Percentiles rank a stretch among this genome's conserved stretches.
Conservation (phyloP, 2,797 vertebrate genomes). For the Argyrosomus regius region DNA sequence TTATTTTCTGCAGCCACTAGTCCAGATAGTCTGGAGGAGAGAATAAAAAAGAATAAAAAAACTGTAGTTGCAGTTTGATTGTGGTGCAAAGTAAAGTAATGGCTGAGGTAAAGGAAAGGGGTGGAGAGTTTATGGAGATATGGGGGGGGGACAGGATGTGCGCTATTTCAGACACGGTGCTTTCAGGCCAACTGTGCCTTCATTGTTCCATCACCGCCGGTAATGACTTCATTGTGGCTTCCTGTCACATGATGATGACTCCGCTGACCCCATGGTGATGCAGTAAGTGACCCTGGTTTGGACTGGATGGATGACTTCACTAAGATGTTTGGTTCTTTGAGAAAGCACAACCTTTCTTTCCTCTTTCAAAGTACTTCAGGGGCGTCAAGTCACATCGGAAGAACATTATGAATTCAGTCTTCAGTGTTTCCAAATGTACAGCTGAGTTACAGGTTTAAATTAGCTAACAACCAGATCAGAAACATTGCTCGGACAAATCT, state of each 20-base stretch:
- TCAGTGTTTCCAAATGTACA: background rate
- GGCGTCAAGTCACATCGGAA: conserved; percentile 1
- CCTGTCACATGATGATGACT: conserved; percentile 71
- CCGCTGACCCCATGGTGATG: conserved; percentile 49
- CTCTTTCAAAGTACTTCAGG: background rate
- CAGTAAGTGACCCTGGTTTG: conserved; percentile 41
- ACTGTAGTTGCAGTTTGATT: conserved; percentile 13
- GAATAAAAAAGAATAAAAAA: background rate
- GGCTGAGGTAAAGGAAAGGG: conserved; percentile 8
- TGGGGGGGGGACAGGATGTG: conserved; percentile 61
- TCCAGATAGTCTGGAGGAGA: conserved; percentile 27
- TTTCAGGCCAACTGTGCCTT: conserved; percentile 67
- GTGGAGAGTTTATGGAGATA: conserved; percentile 16
- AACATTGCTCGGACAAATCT: background rate
- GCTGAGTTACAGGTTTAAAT: background rate
- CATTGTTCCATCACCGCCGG: conserved; percentile 73
- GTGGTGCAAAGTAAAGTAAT: conserved; percentile 32
- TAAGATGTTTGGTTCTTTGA: conserved; percentile 21
- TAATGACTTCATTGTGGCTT: conserved; percentile 74
- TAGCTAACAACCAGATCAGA: background rate
- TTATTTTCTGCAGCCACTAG: conserved; percentile 57
- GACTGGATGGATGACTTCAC: conserved; percentile 28
- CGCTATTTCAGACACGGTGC: conserved; percentile 62
- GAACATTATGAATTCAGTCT: background rate
- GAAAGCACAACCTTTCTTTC: conserved; percentile 23